phyloP scores from a whole-genome alignment of 2,888 invertebrate genomes.

The Thelaira solivaga region DNA sequence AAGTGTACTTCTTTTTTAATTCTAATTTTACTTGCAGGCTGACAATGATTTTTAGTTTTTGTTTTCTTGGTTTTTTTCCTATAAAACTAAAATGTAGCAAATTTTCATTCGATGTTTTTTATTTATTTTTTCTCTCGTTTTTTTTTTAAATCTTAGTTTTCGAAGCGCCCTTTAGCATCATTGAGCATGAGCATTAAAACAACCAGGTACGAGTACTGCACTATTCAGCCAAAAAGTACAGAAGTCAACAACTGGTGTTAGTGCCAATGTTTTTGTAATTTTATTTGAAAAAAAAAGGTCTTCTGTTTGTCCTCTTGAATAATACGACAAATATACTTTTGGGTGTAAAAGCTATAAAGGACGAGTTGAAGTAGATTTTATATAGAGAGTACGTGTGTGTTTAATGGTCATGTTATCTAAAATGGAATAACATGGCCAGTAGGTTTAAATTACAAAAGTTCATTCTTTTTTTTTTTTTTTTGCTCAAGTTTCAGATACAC shows the following conservation, averaged over 20 bases:
- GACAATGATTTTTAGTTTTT: constrained; percentile 32
- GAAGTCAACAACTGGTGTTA: constrained; percentile 59
- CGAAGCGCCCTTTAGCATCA: constrained; percentile 64
- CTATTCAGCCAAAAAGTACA: constrained; percentile 40
- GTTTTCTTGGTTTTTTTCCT: constrained; percentile 9
- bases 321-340: constrained; percentile 59
- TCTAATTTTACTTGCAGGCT: constrained; percentile 33
- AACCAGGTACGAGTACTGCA: constrained; percentile 27
- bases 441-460: constrained; percentile 60
- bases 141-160: too few relatives aligned
- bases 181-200: constrained; percentile 62
- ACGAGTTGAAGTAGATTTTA: background rate
- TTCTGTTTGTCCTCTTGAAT: constrained; percentile 41
- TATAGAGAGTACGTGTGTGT: background rate
- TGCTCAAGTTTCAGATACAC: constrained; percentile 26
- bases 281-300: too few relatives aligned
- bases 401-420: constrained; percentile 54
- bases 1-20: constrained; percentile 28
- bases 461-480: constrained; percentile 8
- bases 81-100: constrained; percentile 34
- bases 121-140: constrained; percentile 18
- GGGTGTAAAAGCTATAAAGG: constrained; percentile 18
- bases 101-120: constrained; percentile 46
- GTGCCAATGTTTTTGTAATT: constrained; percentile 53
- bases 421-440: constrained; percentile 60